A percentile compares a stretch with the other conserved stretches of the same genome.
phyloP scores from a whole-genome alignment of 1,140 invertebrate genomes.

The Platorchestia sp. region DNA sequence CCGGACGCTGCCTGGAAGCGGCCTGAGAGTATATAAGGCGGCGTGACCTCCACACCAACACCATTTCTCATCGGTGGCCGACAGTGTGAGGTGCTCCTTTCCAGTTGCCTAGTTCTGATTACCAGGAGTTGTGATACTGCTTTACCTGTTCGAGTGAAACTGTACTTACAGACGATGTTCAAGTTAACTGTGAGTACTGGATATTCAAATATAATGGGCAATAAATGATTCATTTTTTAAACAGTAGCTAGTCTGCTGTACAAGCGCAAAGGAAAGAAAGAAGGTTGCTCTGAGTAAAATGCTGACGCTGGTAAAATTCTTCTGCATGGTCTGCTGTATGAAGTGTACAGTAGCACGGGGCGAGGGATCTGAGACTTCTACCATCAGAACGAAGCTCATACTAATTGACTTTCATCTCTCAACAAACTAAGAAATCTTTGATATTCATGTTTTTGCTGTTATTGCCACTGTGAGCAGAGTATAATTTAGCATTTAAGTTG shows the following conservation, averaged over 20 bases:
- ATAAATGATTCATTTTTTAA: background rate
- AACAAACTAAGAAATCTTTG: no score
- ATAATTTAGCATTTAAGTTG: background rate
- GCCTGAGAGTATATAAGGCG: conserved; percentile 13
- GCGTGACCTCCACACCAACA: background rate
- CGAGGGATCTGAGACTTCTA: background rate
- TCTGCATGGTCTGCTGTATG: background rate
- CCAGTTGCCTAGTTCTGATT: background rate
- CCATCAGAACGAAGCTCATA: no score
- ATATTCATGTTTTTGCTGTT: no score
- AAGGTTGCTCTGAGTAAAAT: background rate
- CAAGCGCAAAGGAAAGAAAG: no score
- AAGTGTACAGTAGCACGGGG: background rate
- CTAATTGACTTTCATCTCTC: no score
- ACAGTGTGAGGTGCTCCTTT: conserved; percentile 16
- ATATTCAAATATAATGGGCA: background rate
- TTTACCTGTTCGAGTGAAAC: background rate
- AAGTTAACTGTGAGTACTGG: conserved; percentile 26
- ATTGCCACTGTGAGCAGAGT: background rate
- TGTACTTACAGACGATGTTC: background rate
- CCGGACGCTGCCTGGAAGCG: background rate
- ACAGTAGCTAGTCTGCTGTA: background rate
- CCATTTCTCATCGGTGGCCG: conserved; percentile 44
- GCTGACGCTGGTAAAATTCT: background rate
- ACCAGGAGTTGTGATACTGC: background rate